phyloP scores from a whole-genome alignment of 2,888 invertebrate species.

The Malthinus seriepunctatus region DNA sequence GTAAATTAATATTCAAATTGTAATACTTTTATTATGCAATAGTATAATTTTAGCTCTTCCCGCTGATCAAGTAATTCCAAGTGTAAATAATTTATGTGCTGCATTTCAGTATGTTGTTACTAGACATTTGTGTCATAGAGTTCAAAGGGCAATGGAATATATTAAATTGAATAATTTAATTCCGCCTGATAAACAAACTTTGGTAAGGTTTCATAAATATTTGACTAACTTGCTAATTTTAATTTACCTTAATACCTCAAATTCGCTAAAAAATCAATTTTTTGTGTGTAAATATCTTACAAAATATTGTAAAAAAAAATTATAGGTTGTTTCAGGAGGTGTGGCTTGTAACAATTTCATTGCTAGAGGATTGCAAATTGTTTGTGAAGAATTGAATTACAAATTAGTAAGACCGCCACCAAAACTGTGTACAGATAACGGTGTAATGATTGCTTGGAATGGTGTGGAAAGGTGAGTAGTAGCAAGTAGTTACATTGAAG shows the following conservation, averaged over 20 bases:
- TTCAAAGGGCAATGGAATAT: conserved; percentile 83
- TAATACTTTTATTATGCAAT: background rate
- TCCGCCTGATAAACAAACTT: conserved; percentile 59
- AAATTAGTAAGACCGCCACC: conserved; percentile 77
- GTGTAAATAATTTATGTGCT: conserved; percentile 82
- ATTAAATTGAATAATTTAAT: conserved; percentile 65
- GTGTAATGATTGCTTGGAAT: conserved; percentile 99
- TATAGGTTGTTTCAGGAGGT: conserved; percentile 89
- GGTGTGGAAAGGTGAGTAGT: conserved; percentile 75
- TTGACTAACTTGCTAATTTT: background rate
- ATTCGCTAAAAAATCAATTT: background rate
- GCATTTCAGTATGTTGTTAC: conserved; percentile 75
- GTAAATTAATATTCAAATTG: conserved; percentile 17
- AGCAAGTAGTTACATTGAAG: background rate
- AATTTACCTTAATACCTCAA: background rate
- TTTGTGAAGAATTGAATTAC: conserved; percentile 70
- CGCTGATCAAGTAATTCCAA: conserved; percentile 74
- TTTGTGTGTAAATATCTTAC: background rate
- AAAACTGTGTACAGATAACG: conserved; percentile 94
- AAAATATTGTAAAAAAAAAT: conserved; percentile 22
- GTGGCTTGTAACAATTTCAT: conserved; percentile 93
- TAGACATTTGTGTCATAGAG: conserved; percentile 78
- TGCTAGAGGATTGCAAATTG: conserved; percentile 65
- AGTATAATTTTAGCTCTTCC: conserved; percentile 53
- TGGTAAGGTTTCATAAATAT: conserved; percentile 55